phyloP scores from a whole-genome alignment of 2,888 invertebrate genomes.

The Dicranocentrus wangi region DNA sequence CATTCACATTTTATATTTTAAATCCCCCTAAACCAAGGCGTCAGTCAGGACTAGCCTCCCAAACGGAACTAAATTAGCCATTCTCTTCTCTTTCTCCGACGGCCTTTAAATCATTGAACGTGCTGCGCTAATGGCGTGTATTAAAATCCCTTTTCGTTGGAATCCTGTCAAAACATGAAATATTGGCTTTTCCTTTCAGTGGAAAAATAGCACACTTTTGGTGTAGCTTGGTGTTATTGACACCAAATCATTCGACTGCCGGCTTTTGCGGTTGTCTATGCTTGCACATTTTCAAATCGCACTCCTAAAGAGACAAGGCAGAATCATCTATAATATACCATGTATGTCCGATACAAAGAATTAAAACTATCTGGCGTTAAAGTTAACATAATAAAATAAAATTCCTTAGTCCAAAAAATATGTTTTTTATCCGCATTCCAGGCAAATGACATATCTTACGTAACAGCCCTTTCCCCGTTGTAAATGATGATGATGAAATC shows the following conservation, averaged over 20 bases:
- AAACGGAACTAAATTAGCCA: conserved; percentile 33
- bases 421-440: conserved; percentile 21
- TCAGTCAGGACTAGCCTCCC: conserved; percentile 16
- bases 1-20: background rate
- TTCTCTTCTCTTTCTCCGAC: conserved; percentile 41
- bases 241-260: conserved; percentile 25
- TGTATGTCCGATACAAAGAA: no score
- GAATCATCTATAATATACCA: no score
- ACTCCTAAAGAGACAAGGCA: no score
- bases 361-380: no score
- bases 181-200: conserved; percentile 26
- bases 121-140: conserved; percentile 24
- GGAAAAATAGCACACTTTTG: no score
- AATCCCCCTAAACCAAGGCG: conserved; percentile 11
- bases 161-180: conserved; percentile 26
- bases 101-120: conserved; percentile 38
- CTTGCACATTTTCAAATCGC: no score
- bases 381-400: no score
- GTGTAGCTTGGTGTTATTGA: conserved; percentile 36
- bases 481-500: background rate
- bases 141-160: conserved; percentile 15
- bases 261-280: background rate
- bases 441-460: conserved; percentile 25
- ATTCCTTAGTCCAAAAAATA: no score
- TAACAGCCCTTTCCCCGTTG: conserved; percentile 8